Evolutionary conservation across 1,140 invertebrate genomes (phyloP).

Genomic region (Sycophaga agraensis): DNA sequence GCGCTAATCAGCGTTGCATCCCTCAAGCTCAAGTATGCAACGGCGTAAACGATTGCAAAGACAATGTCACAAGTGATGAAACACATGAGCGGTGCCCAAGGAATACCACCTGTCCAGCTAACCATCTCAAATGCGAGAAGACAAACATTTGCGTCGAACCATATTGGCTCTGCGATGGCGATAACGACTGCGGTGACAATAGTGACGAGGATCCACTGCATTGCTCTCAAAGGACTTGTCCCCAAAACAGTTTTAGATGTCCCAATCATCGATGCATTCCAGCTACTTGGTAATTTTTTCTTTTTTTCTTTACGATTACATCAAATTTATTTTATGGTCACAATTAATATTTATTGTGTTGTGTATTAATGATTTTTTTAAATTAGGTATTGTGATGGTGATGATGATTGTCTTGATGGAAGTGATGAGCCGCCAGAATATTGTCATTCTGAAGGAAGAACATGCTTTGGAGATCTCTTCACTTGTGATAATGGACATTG

Average conservation of each 20-base stretch:
- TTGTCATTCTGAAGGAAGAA: slow-evolving; percentile 90
- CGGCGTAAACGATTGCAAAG: slow-evolving; percentile 92
- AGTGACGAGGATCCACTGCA: slow-evolving; percentile 90
- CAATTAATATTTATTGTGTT: too few species aligned
- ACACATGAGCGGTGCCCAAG: slow-evolving; percentile 81
- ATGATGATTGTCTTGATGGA: slow-evolving; percentile 87
- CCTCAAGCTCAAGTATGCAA: slow-evolving; percentile 86
- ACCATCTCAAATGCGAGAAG: slow-evolving; percentile 88
- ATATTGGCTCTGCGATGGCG: slow-evolving; percentile 92
- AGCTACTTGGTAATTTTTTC: slow-evolving; percentile 76
- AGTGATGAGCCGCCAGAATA: slow-evolving; percentile 89
- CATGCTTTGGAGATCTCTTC: slow-evolving; percentile 92
- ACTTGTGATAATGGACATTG: slow-evolving; percentile 97
- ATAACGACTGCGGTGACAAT: slow-evolving; percentile 95
- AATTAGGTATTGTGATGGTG: slow-evolving; percentile 71
- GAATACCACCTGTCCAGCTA: slow-evolving; percentile 82
- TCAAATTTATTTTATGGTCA: too few species aligned
- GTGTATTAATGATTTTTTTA: neutral
- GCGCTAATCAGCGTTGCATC: slow-evolving; percentile 87
- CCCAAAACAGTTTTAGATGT: slow-evolving; percentile 87
- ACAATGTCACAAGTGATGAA: slow-evolving; percentile 88
- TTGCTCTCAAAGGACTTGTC: slow-evolving; percentile 85
- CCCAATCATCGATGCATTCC: slow-evolving; percentile 86
- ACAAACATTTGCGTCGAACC: slow-evolving; percentile 95
- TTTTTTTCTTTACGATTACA: neutral